Base-by-base conservation (phyloP, 2,888 invertebrate species). In the Lissocephala sabroskyi region DNA sequence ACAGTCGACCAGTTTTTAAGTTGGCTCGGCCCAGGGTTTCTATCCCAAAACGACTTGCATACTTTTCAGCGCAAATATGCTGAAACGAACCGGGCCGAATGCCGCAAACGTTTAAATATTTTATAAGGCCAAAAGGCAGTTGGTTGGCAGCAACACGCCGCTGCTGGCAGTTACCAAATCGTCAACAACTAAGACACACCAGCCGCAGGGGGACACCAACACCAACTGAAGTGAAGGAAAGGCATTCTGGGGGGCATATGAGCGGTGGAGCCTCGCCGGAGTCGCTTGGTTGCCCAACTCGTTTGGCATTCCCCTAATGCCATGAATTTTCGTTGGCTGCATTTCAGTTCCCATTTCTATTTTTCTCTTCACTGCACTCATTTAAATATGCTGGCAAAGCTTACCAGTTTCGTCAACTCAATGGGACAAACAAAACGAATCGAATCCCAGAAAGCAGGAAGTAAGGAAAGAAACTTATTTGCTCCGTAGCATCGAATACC, bases 91-190 rank as follows among this genome's bases (percentile, higher is more conserved):
- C 4, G 63, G 62, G 64, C 54, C 55, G 52, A 50, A 58, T 58
- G 57, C 64, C 62, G 55, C 60, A 76, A 73, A 73, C 76, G 64
- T 62, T 71, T 76, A 74, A 70, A 71, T 71, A 71, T 71, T 71
- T 71, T 74, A 71, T 65, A 71, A 70, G 56, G n/a, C n/a, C 70
- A 66, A 66, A 73, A 54, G 60, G 53, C 74, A 64, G 54, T 62
- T 64, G 59, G 53, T 59, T 52, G 51, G 45, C 47, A 48, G 58
- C 42, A 62, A 48, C 65, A 55, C 71, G 65, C 67, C 61, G 52
- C 46, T 50, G 56, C 49, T 48, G 56, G 41, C 49, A 52, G 56
- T 62, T 49, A 36, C 46, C 48, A 57, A 67, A 75, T 55, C 53
- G 49, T 63, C 60, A 55, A 42, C 52, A 64, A 46, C 43, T 47